These are phyloP conservation scores for Ctena decussata DNA, from an alignment of 2,888 invertebrate genomes.

Conservation along the genomic window DNA sequence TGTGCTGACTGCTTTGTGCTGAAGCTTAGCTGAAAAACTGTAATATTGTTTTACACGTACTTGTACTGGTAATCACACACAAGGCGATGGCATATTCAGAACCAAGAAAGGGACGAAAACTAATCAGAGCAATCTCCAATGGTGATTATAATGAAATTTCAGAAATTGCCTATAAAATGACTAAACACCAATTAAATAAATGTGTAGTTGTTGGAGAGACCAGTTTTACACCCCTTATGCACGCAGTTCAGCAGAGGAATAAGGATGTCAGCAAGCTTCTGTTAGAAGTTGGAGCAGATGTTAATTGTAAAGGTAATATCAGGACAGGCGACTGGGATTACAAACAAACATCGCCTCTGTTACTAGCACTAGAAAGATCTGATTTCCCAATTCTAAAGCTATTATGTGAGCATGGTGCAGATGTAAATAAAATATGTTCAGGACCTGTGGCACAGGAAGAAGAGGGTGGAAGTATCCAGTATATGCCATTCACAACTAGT, in stretches of 20 bases:
- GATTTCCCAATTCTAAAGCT: constrained; percentile 23
- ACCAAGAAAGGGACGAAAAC: neutral
- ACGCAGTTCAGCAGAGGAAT: constrained; percentile 29
- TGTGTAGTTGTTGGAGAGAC: neutral
- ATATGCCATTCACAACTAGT: constrained; percentile 15
- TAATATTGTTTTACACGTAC: too few relatives aligned
- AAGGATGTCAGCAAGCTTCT: constrained; percentile 30
- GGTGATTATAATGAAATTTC: neutral
- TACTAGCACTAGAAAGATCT: constrained; percentile 31
- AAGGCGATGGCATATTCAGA: neutral
- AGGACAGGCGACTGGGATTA: neutral
- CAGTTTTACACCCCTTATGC: constrained; percentile 32
- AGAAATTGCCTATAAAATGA: neutral
- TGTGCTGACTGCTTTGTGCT: too few relatives aligned
- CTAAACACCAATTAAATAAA: neutral
- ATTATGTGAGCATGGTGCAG: constrained; percentile 38
- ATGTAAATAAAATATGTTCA: constrained; percentile 23
- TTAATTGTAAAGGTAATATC: constrained; percentile 36
- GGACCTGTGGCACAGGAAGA: constrained; percentile 41
- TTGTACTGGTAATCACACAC: too few relatives aligned
- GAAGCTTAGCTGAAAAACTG: too few relatives aligned
- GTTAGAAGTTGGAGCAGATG: constrained; percentile 25
- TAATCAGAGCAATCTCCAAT: neutral
- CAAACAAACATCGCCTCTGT: constrained; percentile 24
- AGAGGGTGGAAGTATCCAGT: constrained; percentile 42